phyloP scores from a whole-genome alignment of 2,113 vertebrate species.

The Melanocharis versteri region DNA sequence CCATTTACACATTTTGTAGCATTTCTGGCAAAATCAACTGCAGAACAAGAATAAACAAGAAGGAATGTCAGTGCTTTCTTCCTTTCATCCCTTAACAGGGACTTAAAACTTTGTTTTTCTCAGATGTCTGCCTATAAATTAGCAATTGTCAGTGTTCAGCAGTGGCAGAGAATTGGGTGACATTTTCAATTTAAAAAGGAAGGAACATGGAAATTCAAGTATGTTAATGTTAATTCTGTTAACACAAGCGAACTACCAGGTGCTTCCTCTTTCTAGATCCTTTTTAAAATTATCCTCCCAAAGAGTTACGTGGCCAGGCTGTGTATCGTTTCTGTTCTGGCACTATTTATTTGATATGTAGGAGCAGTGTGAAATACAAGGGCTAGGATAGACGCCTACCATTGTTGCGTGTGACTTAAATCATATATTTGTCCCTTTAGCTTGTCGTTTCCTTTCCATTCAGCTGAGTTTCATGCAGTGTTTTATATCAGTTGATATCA shows the following conservation, averaged over 20 bases:
- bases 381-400: background rate
- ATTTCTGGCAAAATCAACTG: background rate
- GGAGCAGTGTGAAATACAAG: background rate
- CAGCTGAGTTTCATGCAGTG: background rate
- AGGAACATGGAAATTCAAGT: background rate
- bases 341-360: background rate
- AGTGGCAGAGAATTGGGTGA: background rate
- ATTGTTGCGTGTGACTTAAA: background rate
- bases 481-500: background rate
- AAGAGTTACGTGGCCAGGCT: background rate
- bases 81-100: background rate
- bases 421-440: background rate
- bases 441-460: background rate
- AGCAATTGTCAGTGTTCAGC: background rate
- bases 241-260: background rate
- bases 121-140: background rate
- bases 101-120: background rate
- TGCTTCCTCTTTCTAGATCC: background rate
- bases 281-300: background rate
- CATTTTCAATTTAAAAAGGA: background rate
- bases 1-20: background rate
- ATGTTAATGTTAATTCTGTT: background rate
- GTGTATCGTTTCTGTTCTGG: background rate
- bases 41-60: background rate
- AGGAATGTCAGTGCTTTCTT: background rate